phyloP scores from a whole-genome alignment of 2,797 vertebrate genomes.

The Uromys caudimaculatus region DNA sequence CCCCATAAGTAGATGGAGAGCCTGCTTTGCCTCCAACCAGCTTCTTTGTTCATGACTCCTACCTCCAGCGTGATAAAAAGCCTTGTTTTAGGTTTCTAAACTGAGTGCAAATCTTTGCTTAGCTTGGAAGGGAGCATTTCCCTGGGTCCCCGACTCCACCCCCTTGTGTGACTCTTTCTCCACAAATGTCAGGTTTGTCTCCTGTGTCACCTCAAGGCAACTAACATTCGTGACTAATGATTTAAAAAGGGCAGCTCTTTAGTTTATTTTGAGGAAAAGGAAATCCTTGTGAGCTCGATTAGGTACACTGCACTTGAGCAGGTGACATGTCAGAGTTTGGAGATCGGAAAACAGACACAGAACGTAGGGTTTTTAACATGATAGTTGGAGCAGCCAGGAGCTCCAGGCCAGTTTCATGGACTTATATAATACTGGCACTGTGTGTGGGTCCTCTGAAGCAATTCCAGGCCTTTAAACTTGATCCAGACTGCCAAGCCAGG shows the following conservation, averaged over 20 bases:
- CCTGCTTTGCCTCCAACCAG: constrained; percentile 35
- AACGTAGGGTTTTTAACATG: constrained; percentile 24
- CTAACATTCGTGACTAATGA: constrained; percentile 61
- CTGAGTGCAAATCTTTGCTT: constrained; percentile 34
- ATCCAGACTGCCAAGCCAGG: constrained; percentile 46
- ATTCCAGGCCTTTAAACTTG: constrained; percentile 77
- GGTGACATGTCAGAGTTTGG: constrained; percentile 33
- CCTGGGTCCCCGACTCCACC: not conserved
- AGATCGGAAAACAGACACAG: constrained; percentile 33
- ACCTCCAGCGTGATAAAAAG: constrained; percentile 33
- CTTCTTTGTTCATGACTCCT: not conserved
- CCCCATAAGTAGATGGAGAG: not conserved
- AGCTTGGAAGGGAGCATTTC: constrained; percentile 20
- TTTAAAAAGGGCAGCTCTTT: constrained; percentile 69
- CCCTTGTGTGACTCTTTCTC: constrained; percentile 54
- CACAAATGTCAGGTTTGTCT: constrained; percentile 67
- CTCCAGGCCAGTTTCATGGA: not conserved
- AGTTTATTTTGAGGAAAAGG: constrained; percentile 66
- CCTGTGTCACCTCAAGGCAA: constrained; percentile 66
- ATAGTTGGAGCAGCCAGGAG: not conserved
- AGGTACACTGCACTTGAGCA: constrained; percentile 8
- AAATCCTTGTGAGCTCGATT: constrained; percentile 33
- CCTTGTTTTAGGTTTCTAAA: constrained; percentile 67
- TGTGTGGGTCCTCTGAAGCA: constrained; percentile 57
- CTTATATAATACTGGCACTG: not conserved